Evolutionary conservation across 2,113 vertebrate genomes (phyloP).

Genomic region (Tinamus guttatus): DNA sequence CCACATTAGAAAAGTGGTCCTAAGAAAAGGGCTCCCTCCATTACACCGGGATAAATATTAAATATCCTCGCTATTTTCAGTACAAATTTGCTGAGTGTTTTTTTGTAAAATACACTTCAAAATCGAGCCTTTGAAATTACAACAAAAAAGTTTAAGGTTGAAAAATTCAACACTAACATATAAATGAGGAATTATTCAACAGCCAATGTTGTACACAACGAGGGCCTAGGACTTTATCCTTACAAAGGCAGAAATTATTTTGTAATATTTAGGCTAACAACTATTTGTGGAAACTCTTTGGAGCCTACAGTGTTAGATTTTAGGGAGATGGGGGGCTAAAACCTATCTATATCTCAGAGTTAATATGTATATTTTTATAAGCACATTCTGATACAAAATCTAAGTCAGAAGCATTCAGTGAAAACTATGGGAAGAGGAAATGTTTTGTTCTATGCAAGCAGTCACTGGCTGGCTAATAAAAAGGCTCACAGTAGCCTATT

Average conservation of each 20-base stretch:
- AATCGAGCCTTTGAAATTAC: background rate
- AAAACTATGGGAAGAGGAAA: background rate
- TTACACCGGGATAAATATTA: background rate
- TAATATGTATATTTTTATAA: background rate
- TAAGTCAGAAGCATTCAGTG: background rate
- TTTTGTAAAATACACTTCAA: background rate
- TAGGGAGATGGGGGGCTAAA: background rate
- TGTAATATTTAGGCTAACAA: background rate
- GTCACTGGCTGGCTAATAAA: background rate
- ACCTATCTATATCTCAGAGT: background rate
- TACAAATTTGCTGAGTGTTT: no score
- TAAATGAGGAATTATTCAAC: background rate
- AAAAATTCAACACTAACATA: background rate
- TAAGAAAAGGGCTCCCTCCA: background rate
- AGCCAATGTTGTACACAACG: background rate
- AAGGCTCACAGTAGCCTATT: background rate
- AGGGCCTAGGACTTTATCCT: background rate
- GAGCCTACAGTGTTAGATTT: background rate
- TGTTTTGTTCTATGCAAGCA: background rate
- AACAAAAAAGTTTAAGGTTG: background rate
- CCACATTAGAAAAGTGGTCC: background rate
- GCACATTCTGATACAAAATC: background rate
- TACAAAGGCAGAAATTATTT: background rate
- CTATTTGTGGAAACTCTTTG: background rate
- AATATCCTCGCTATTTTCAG: background rate